phyloP scores from a whole-genome alignment of 2,113 vertebrate species.

The Pan paniscus region DNA sequence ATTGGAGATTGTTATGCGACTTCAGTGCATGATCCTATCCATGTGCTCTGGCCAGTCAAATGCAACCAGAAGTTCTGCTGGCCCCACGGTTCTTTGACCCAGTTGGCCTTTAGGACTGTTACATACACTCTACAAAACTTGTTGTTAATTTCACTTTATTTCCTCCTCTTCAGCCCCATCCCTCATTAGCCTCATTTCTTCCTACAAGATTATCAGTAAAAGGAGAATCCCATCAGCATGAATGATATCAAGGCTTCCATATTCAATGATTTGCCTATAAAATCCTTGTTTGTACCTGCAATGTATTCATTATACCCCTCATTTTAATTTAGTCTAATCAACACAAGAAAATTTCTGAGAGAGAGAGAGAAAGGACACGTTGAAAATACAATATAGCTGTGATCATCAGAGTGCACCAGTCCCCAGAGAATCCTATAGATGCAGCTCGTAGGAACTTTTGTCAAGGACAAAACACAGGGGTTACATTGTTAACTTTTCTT shows the following conservation, averaged over 20 bases:
- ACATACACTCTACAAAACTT: fast-evolving
- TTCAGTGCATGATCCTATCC: fast-evolving
- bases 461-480: neutral
- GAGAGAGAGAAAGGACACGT: too few species aligned
- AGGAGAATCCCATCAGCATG: fast-evolving
- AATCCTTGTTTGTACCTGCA: neutral
- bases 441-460: fast-evolving
- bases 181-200: neutral
- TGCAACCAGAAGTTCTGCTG: neutral
- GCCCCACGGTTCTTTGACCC: neutral
- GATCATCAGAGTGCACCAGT: fast-evolving
- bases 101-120: fast-evolving
- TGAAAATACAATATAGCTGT: neutral
- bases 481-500: neutral
- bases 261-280: fast-evolving
- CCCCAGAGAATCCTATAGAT: fast-evolving
- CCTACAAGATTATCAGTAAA: neutral
- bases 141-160: too few species aligned
- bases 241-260: fast-evolving
- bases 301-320: too few species aligned
- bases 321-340: neutral
- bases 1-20: fast-evolving
- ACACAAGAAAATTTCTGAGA: neutral
- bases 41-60: neutral
- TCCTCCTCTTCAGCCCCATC: neutral